Percentiles rank a stretch among this genome's conserved stretches.
Conservation (phyloP, 2,113 vertebrate genomes). For the Cromileptes altivelis region DNA sequence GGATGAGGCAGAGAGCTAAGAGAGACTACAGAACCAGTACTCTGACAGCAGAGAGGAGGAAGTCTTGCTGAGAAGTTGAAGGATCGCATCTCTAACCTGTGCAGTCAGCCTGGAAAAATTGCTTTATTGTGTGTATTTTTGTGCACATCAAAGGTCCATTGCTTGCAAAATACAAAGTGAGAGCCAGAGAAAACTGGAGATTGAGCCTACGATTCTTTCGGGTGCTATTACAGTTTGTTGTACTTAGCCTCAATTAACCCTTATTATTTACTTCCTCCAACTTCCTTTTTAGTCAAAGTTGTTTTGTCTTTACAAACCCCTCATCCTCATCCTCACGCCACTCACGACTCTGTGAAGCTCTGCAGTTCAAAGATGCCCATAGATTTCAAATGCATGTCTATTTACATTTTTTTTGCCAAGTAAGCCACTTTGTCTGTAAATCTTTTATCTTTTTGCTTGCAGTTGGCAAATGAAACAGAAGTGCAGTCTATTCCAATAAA, state of each 20-base stretch:
- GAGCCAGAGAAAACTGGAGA: constrained; percentile 16
- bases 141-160: constrained; percentile 31
- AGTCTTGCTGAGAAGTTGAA: constrained; percentile 9
- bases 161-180: constrained; percentile 21
- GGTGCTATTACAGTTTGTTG: not conserved
- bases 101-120: constrained; percentile 33
- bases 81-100: constrained; percentile 39
- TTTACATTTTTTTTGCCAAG: constrained; percentile 33
- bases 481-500: constrained; percentile 17
- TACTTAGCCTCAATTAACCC: constrained; percentile 39
- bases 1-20: not conserved
- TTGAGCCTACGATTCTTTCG: constrained; percentile 20
- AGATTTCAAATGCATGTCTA: constrained; percentile 33
- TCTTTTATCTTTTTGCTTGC: constrained; percentile 23
- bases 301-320: constrained; percentile 27
- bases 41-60: not conserved
- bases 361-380: not conserved
- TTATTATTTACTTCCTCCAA: constrained; percentile 52
- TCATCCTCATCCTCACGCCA: constrained; percentile 33
- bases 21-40: not conserved
- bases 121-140: constrained; percentile 39
- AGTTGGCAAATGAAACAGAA: constrained; percentile 21
- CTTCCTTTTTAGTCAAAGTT: constrained; percentile 49
- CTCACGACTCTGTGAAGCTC: constrained; percentile 21
- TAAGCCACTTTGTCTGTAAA: constrained; percentile 28